These are phyloP conservation scores for Phoebastria nigripes DNA, from an alignment of 2,797 vertebrate genomes.

Conservation along the genomic window DNA sequence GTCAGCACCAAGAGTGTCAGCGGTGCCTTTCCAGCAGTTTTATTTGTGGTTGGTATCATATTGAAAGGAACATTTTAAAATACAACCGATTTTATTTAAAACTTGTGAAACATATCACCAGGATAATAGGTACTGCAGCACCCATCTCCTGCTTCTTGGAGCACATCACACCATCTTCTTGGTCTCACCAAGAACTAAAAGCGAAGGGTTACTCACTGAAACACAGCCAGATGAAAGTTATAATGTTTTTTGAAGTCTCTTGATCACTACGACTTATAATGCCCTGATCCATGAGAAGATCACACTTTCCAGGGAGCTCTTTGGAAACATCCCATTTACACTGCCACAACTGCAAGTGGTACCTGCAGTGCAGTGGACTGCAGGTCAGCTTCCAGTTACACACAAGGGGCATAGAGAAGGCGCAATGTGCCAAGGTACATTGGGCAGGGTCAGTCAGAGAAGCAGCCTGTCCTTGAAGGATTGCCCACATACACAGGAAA, in stretches of 20 bases:
- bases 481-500: accelerated
- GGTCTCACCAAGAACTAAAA: neutral
- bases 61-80: neutral
- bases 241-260: neutral
- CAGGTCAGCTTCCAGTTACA: neutral
- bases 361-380: neutral
- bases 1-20: neutral
- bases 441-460: neutral
- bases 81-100: neutral
- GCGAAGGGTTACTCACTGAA: neutral
- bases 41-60: neutral
- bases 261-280: neutral
- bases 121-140: neutral
- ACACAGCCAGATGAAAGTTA: neutral
- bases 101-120: neutral
- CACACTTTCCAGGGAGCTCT: neutral
- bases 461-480: neutral
- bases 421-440: neutral
- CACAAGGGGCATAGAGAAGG: neutral
- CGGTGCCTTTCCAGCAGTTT: neutral
- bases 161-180: neutral
- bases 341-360: neutral
- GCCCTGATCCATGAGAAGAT: neutral
- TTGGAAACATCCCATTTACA: neutral
- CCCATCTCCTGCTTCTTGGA: neutral